phyloP scores from a whole-genome alignment of 1,140 invertebrate species.

The Camponotus vicinus region DNA sequence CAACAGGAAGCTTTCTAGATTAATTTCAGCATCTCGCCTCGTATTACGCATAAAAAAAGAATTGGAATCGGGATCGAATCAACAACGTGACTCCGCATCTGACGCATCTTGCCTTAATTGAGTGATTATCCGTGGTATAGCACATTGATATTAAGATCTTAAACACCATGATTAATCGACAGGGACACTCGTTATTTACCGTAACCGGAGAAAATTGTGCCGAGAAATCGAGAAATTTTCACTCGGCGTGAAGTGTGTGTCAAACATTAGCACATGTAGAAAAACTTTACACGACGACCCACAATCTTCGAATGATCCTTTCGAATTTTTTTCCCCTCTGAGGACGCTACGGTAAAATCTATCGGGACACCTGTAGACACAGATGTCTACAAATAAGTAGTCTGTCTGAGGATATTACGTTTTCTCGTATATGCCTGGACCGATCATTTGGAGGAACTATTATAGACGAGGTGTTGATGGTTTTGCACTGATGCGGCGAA shows the following conservation, averaged over 20 bases:
- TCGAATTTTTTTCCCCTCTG: neutral
- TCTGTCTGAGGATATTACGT: conserved; percentile 25
- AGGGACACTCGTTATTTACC: conserved; percentile 12
- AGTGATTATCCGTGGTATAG: conserved; percentile 1
- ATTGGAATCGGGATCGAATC: neutral
- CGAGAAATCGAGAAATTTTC: conserved; percentile 20
- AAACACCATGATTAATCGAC: neutral
- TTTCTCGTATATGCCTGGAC: neutral
- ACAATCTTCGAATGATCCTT: conserved; percentile 8
- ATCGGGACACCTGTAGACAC: conserved; percentile 27
- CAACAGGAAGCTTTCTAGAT: conserved; percentile 20
- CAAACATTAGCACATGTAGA: neutral
- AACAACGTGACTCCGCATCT: neutral
- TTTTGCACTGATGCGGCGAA: conserved; percentile 36
- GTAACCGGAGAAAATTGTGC: conserved; percentile 13
- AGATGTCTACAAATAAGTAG: conserved; percentile 23
- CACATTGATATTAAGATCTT: conserved; percentile 27
- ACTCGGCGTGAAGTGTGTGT: neutral
- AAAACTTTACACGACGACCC: neutral
- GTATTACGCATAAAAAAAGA: neutral
- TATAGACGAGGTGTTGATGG: conserved; percentile 36
- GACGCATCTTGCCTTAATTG: neutral
- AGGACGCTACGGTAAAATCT: conserved; percentile 14
- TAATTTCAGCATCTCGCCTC: neutral
- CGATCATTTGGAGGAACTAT: conserved; percentile 15